Percentiles rank a stretch among this genome's conserved stretches.
Conservation (phyloP, 2,888 invertebrate species). For the Melinaea marsaeus region DNA sequence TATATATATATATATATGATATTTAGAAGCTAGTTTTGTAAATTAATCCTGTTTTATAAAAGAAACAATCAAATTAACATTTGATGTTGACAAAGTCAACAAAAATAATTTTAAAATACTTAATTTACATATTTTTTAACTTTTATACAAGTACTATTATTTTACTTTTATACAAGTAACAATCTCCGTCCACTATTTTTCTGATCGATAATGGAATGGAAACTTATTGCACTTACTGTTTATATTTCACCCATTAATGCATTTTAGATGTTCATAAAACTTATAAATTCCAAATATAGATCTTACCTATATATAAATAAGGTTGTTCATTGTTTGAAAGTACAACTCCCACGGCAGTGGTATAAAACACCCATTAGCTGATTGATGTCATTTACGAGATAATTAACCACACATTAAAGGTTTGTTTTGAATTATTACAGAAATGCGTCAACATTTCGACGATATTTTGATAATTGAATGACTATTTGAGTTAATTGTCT, state of each 20-base stretch:
- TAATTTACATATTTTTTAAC: no score
- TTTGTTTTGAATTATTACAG: constrained; percentile 16
- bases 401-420: constrained; percentile 29
- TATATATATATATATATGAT: no score
- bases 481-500: no score
- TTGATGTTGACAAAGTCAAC: no score
- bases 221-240: constrained; percentile 18
- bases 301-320: not conserved
- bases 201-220: not conserved
- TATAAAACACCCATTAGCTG: constrained; percentile 33
- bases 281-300: not conserved
- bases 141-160: no score
- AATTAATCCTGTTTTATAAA: no score
- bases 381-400: constrained; percentile 30
- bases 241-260: constrained; percentile 17
- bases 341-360: constrained; percentile 13
- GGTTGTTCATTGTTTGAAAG: not conserved
- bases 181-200: no score
- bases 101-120: no score
- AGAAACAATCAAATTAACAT: no score
- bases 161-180: no score
- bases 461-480: constrained; percentile 6
- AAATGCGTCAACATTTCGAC: not conserved
- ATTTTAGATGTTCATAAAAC: constrained; percentile 23
- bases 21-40: no score